A percentile compares a stretch with the other conserved stretches of the same genome.
Conservation (phyloP, 2,888 invertebrate genomes). For the Peribatodes rhomboidaria region DNA sequence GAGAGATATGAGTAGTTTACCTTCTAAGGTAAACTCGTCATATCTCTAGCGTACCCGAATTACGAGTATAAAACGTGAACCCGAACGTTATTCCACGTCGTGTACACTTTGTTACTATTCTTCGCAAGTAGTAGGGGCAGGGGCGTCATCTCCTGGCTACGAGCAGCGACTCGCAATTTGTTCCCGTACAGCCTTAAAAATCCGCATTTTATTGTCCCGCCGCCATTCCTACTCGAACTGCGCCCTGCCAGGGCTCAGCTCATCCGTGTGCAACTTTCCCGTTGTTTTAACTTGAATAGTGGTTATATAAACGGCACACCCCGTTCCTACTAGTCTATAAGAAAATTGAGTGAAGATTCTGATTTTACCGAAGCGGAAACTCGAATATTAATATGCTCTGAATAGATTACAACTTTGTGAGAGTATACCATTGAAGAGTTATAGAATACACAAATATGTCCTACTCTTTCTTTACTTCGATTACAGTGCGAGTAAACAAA, state of each 20-base stretch:
- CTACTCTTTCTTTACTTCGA: too few species aligned
- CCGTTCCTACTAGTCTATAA: not conserved
- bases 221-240: constrained; percentile 76
- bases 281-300: constrained; percentile 47
- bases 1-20: too few species aligned
- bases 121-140: constrained; percentile 62
- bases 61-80: constrained; percentile 11
- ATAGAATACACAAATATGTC: too few species aligned
- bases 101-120: constrained; percentile 26
- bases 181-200: constrained; percentile 82
- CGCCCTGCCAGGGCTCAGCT: constrained; percentile 62
- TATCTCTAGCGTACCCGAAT: not conserved
- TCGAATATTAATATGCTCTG: too few species aligned
- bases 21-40: too few species aligned
- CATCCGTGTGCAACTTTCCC: constrained; percentile 52
- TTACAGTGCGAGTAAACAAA: too few species aligned
- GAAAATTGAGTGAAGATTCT: not conserved
- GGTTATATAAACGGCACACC: constrained; percentile 15
- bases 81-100: constrained; percentile 9
- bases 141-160: constrained; percentile 70
- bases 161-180: constrained; percentile 77
- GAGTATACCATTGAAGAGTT: too few species aligned
- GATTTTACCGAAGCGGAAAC: too few species aligned
- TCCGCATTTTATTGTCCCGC: constrained; percentile 82
- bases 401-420: too few species aligned